Base-by-base conservation (phyloP, 2,797 vertebrate species). In the Hypotaenidia philippensis region DNA sequence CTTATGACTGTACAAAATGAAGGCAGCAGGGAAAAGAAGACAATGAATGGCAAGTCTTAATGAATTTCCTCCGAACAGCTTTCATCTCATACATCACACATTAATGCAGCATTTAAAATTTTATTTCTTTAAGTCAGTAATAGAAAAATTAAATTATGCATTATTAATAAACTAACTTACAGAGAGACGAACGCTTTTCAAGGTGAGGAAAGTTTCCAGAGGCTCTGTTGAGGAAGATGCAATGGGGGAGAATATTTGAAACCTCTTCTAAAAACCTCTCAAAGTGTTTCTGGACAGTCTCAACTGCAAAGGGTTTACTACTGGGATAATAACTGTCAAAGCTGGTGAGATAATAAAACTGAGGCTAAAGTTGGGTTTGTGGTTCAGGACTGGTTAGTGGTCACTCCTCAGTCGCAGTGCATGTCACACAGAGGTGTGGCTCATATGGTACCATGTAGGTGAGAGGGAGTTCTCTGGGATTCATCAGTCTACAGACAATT, bases 81-180 rank as follows among this genome's bases (percentile, higher is more conserved):
- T 94, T 82, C 22, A 12, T 38, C 57, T 95, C 64, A 23, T 71
- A 74, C 11, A 53, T 94, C 82, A 80, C 61, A 50, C 20, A 18
- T 72, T 77, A 94, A 93, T 80, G 38, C 25, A 55, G 40, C 5
- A 1, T 92, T 96, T 89, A 96, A 97, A 96, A 40, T 78, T 94
- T 92, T 77, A 93, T 94, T 89, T 77, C 69, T 66, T 83, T 70
- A 94, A 83, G 50, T 61, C 84, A 78, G 75, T 85, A 91, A 92
- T 68, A 93, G 89, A 91, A 87, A 92, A 87, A 94, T 92, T 92
- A 87, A 85, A 50, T 69, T 29, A 69, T 65, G 6, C 20, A 83
- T 95, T 81, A 93, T 92, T 95, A 81, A 94, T 77, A 41, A 74
- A 66, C 10, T 68, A 69, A 36, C 53, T 76, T 75, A 64, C 26